Evolutionary conservation across 64 coral and sea anemone species (phyloP).

Genomic region (Actinia equina): DNA sequence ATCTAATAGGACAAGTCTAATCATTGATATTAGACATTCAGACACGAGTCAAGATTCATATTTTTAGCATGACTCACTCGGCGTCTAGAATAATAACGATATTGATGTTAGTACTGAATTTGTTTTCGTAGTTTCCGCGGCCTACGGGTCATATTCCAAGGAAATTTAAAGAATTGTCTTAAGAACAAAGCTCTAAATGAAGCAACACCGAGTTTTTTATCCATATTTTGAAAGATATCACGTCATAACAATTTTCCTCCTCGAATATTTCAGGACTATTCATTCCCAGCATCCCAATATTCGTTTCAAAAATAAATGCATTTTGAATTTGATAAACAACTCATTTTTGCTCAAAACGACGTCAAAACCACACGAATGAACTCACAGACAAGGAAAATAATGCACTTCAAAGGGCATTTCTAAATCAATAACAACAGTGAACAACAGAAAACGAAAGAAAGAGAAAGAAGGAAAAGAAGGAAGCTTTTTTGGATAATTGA

Average conservation of each 20-base stretch:
- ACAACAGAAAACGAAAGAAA: not conserved
- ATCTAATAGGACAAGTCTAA: not conserved
- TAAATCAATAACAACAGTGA: not conserved
- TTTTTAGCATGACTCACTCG: not conserved
- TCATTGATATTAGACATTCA: not conserved
- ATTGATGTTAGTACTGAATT: not conserved
- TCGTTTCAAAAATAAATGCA: not conserved
- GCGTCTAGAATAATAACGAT: not conserved
- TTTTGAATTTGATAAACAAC: not conserved
- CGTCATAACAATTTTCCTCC: no score
- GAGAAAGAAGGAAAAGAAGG: not conserved
- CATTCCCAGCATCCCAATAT: not conserved
- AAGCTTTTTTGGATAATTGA: not conserved
- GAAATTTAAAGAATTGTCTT: not conserved
- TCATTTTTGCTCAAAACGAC: not conserved
- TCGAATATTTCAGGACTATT: not conserved
- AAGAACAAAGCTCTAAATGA: not conserved
- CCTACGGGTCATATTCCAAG: not conserved
- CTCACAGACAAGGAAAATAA: not conserved
- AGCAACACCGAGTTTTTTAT: no score
- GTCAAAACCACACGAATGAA: not conserved
- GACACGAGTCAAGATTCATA: not conserved
- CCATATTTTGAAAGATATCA: no score
- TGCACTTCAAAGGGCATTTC: not conserved
- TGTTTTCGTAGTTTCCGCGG: not conserved